Conservation (phyloP, 2,113 vertebrate genomes). For the Lophius piscatorius region DNA sequence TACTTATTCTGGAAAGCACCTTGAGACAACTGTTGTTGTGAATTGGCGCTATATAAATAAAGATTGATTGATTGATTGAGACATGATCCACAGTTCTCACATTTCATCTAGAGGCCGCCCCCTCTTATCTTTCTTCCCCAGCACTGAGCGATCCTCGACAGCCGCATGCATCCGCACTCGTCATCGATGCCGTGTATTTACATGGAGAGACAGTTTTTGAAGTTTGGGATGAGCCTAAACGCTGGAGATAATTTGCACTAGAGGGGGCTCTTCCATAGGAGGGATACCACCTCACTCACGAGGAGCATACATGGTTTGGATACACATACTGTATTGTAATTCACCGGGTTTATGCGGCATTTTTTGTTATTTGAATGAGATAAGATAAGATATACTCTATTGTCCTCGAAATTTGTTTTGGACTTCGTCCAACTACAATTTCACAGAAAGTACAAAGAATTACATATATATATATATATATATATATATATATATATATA, state of each 20-base stretch:
- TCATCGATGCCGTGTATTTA: constrained; percentile 52
- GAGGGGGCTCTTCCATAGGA: constrained; percentile 52
- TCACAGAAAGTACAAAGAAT: too few species aligned
- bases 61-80: too few species aligned
- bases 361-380: constrained; percentile 5
- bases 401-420: background rate
- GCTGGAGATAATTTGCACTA: constrained; percentile 16
- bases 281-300: too few species aligned
- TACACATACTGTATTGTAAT: background rate
- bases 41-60: too few species aligned
- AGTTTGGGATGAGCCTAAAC: background rate
- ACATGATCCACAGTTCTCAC: constrained; percentile 44
- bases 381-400: too few species aligned
- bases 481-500: too few species aligned
- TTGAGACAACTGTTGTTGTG: too few species aligned
- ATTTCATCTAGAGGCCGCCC: constrained; percentile 44
- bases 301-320: constrained; percentile 39
- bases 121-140: constrained; percentile 6
- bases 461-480: too few species aligned
- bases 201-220: constrained; percentile 19
- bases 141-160: constrained; percentile 26
- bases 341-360: constrained; percentile 14
- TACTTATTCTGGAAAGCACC: too few species aligned
- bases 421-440: too few species aligned
- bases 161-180: constrained; percentile 44